Conservation (phyloP, 2,113 vertebrate species). For the Chaenogobius annularis region DNA sequence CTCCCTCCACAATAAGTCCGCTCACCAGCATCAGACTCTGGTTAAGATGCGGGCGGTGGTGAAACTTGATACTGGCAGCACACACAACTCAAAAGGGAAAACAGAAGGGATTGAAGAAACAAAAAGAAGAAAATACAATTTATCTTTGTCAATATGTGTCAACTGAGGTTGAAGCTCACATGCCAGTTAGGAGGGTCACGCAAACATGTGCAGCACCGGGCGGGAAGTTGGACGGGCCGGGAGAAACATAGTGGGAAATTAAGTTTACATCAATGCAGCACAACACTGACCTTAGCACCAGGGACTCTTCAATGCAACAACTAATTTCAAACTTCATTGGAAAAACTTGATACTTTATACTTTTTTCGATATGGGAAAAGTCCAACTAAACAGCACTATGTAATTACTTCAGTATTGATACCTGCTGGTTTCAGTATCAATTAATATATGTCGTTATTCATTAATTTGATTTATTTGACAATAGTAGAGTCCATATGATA, state of each 20-base stretch:
- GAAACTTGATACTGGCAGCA: conserved; percentile 64
- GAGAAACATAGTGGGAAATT: conserved; percentile 12
- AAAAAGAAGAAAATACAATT: conserved; percentile 13
- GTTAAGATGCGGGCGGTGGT: conserved; percentile 58
- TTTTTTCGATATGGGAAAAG: too few relatives aligned
- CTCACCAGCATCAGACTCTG: conserved; percentile 55
- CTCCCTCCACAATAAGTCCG: conserved; percentile 62
- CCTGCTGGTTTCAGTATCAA: too few relatives aligned
- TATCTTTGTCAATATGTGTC: conserved; percentile 58
- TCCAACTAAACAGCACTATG: too few relatives aligned
- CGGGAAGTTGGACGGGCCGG: conserved; percentile 35
- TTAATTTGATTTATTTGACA: too few relatives aligned
- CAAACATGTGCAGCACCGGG: conserved; percentile 27
- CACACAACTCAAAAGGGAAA: conserved; percentile 43
- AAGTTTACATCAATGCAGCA: conserved; percentile 2
- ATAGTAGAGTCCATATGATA: too few relatives aligned
- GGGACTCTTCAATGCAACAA: background rate
- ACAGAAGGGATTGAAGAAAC: conserved; percentile 9
- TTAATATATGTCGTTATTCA: too few relatives aligned
- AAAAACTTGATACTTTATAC: too few relatives aligned
- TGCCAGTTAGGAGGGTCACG: conserved; percentile 41
- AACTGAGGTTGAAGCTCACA: conserved; percentile 43
- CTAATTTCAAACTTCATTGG: too few relatives aligned
- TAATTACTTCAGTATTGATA: too few relatives aligned
- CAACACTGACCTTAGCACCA: background rate